Evolutionary conservation across 35 echinoderm and acorn worm species (phyloP).

Genomic region (Eucidaris tribuloides): DNA sequence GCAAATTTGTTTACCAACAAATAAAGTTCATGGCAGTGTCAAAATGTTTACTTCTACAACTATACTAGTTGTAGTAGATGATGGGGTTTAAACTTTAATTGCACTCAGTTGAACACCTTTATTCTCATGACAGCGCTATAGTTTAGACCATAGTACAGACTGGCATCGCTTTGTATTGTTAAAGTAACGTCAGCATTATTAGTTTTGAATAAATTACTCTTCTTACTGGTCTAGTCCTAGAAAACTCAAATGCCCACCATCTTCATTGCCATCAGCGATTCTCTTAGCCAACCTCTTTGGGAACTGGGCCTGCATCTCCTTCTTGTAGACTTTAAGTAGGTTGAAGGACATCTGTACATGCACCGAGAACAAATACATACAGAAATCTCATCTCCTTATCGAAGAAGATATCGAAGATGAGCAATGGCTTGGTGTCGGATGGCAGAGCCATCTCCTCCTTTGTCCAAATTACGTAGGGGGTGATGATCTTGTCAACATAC

Average conservation of each 20-base stretch:
- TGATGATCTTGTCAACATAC: slow-evolving; percentile 7
- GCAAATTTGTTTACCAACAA: too few relatives aligned
- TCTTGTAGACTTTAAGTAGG: neutral
- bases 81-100: too few relatives aligned
- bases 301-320: neutral
- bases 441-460: neutral
- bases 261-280: neutral
- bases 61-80: too few relatives aligned
- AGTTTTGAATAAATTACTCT: too few relatives aligned
- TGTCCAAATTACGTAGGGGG: neutral
- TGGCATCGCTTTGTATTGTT: too few relatives aligned
- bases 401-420: slow-evolving; percentile 22
- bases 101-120: too few relatives aligned
- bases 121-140: too few relatives aligned
- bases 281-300: neutral
- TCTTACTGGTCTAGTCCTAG: too few relatives aligned
- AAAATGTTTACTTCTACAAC: too few relatives aligned
- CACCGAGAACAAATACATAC: slow-evolving; percentile 7
- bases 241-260: neutral
- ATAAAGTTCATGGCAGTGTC: too few relatives aligned
- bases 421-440: neutral
- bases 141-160: too few relatives aligned
- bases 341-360: slow-evolving; percentile 6
- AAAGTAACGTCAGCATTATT: too few relatives aligned
- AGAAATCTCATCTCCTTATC: neutral